Percentiles rank a stretch among this genome's conserved stretches.
Evolutionary conservation across 2,113 vertebrate species (phyloP).

Genomic region (Xiphophorus couchianus): DNA sequence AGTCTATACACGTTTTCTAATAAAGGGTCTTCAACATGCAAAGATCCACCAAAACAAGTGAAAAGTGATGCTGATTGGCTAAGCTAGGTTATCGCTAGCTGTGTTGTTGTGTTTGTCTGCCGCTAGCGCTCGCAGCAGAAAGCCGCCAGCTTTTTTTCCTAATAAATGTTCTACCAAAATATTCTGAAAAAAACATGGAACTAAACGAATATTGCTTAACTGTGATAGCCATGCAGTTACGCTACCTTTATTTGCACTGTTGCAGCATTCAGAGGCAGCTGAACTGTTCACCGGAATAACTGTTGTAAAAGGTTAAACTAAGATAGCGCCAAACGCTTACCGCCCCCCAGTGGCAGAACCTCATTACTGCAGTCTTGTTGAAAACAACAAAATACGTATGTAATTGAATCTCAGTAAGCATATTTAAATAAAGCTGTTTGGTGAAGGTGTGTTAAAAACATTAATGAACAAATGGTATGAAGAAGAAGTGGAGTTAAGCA

Average conservation of each 20-base stretch:
- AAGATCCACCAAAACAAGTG: neutral
- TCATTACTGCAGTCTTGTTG: constrained; percentile 31
- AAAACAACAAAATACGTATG: too few species aligned
- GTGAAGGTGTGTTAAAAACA: too few species aligned
- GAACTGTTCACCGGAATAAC: constrained; percentile 64
- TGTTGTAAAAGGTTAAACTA: too few species aligned
- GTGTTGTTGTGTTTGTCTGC: constrained; percentile 7
- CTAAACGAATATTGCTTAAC: neutral
- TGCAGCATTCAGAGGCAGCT: constrained; percentile 36
- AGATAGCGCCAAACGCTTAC: neutral
- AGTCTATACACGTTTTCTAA: too few species aligned
- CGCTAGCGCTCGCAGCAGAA: constrained; percentile 26
- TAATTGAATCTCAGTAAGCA: too few species aligned
- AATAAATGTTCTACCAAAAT: neutral
- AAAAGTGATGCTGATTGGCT: neutral
- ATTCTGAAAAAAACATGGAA: neutral
- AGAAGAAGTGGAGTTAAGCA: too few species aligned
- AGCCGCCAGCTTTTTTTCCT: neutral
- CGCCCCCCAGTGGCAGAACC: constrained; percentile 41
- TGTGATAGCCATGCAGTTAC: neutral
- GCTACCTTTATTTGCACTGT: constrained; percentile 54
- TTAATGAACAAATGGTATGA: too few species aligned
- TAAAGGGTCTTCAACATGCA: neutral
- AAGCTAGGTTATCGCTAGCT: constrained; percentile 11
- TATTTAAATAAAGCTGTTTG: too few species aligned